A percentile compares a stretch with the other conserved stretches of the same genome.
phyloP scores from a whole-genome alignment of 2,113 vertebrate species.

The Isurus oxyrinchus region DNA sequence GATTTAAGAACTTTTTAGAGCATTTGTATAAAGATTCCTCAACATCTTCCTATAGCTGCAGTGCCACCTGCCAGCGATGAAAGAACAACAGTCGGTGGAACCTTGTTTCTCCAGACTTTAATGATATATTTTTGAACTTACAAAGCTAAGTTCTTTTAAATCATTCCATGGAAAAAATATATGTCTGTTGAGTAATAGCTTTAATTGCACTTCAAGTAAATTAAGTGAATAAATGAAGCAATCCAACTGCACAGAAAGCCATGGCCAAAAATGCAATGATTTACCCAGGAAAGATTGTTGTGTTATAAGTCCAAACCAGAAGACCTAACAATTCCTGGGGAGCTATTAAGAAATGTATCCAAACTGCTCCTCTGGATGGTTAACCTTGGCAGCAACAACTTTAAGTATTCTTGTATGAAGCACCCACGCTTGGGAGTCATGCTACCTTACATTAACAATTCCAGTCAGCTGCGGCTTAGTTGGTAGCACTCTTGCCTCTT shows the following conservation, averaged over 20 bases:
- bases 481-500: no score
- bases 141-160: not conserved
- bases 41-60: slow-evolving; percentile 18
- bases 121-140: not conserved
- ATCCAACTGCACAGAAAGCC: not conserved
- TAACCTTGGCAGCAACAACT: not conserved
- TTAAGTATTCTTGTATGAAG: not conserved
- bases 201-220: not conserved
- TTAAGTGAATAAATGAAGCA: not conserved
- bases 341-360: not conserved
- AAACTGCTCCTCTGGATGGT: not conserved
- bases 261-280: not conserved
- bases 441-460: not conserved
- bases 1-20: not conserved
- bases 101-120: not conserved
- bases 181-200: not conserved
- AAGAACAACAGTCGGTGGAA: not conserved
- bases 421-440: not conserved
- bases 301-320: not conserved
- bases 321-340: not conserved
- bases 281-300: not conserved
- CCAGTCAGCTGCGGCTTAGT: not conserved
- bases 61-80: slow-evolving; percentile 10
- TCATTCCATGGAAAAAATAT: not conserved
- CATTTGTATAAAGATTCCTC: not conserved